Conservation (phyloP, 2,797 vertebrate genomes). For the Glossophaga mutica region DNA sequence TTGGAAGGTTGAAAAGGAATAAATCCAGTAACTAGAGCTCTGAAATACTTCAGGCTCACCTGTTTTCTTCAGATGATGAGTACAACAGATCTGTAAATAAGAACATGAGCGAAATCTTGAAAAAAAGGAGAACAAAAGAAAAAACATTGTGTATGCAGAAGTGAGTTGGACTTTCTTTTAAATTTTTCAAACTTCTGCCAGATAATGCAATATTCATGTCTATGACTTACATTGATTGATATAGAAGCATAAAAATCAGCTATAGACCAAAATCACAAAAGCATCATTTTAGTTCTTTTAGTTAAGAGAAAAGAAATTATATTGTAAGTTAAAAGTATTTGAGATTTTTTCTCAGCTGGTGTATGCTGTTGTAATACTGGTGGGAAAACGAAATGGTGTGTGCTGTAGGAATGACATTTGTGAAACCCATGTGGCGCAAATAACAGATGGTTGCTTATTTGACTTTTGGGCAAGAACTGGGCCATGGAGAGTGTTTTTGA, state of each 20-base stretch:
- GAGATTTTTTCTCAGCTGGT: slow-evolving; percentile 63
- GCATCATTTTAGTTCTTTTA: slow-evolving; percentile 43
- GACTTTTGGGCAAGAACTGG: slow-evolving; percentile 56
- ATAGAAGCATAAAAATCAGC: neutral
- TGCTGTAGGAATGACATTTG: slow-evolving; percentile 64
- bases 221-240: neutral
- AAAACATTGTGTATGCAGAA: neutral
- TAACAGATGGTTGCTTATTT: slow-evolving; percentile 72
- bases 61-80: neutral
- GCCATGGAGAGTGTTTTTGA: slow-evolving; percentile 55
- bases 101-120: neutral
- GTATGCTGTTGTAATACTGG: slow-evolving; percentile 40
- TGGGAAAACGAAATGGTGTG: slow-evolving; percentile 65
- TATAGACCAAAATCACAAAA: slow-evolving; percentile 16
- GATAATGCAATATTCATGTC: neutral
- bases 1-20: neutral
- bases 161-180: neutral
- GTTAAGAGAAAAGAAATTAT: slow-evolving; percentile 56
- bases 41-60: neutral
- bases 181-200: neutral
- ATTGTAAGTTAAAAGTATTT: slow-evolving; percentile 70
- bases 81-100: neutral
- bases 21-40: neutral
- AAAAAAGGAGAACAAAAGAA: neutral
- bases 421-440: slow-evolving; percentile 71